Evolutionary conservation across 2,113 vertebrate genomes (phyloP).

Genomic region (Furnarius figulus): DNA sequence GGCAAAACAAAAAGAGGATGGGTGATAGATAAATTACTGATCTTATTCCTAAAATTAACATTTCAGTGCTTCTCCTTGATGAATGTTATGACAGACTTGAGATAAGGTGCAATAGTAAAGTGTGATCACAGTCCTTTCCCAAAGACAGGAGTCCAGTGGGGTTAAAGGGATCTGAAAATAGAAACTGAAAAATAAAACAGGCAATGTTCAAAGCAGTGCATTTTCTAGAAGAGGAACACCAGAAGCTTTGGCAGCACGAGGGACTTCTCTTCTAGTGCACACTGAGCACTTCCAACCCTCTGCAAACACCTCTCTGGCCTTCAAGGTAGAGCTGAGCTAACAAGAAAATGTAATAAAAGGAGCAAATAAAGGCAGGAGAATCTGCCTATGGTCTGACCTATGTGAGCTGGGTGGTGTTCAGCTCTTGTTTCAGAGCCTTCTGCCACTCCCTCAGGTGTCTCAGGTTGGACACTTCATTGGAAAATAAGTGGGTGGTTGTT

Average conservation of each 20-base stretch:
- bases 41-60: not conserved
- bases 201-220: not conserved
- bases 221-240: not conserved
- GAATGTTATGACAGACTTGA: not conserved
- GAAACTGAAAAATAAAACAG: not conserved
- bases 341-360: not conserved
- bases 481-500: not conserved
- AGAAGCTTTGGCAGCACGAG: not conserved
- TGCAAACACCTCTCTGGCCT: not conserved
- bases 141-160: not conserved
- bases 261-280: not conserved
- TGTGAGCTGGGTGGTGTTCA: not conserved
- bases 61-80: not conserved
- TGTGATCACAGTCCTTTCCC: not conserved
- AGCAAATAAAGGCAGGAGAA: not conserved
- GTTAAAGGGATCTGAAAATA: not conserved
- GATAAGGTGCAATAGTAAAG: not conserved
- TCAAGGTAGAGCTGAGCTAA: not conserved
- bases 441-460: not conserved
- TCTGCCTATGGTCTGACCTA: accelerated
- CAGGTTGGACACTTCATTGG: not conserved
- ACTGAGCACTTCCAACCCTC: not conserved
- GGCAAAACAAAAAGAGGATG: not conserved
- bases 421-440: not conserved
- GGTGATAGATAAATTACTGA: not conserved